Conservation (phyloP, 2,113 vertebrate species). For the Corythornis cristatus region DNA sequence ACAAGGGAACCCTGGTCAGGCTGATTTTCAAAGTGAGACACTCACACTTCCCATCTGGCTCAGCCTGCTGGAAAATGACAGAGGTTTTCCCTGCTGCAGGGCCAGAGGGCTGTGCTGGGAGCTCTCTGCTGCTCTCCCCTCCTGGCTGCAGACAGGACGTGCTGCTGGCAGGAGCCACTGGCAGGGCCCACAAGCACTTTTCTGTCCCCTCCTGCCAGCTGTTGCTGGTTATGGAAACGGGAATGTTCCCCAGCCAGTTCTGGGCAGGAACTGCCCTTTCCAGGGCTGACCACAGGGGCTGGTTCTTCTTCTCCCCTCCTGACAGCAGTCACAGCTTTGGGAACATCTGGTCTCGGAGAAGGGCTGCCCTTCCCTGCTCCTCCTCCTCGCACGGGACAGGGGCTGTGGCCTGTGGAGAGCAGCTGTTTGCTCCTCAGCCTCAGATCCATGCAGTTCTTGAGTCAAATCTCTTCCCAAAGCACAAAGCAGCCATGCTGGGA, state of each 20-base stretch:
- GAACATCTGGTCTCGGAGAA: background rate
- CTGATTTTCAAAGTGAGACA: background rate
- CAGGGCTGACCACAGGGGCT: background rate
- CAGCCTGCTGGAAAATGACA: slow-evolving; percentile 50
- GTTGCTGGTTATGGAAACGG: slow-evolving; percentile 34
- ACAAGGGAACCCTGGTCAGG: background rate
- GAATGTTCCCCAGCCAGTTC: slow-evolving; percentile 33
- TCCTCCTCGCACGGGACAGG: background rate
- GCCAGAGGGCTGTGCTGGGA: slow-evolving; percentile 18
- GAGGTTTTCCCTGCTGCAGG: background rate
- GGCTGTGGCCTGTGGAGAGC: background rate
- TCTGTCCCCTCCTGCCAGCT: slow-evolving; percentile 39
- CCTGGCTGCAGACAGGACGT: background rate
- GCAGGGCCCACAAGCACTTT: background rate
- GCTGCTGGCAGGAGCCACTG: slow-evolving; percentile 15
- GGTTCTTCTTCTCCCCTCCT: slow-evolving; percentile 7
- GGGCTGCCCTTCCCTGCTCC: background rate
- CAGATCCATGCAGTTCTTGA: background rate
- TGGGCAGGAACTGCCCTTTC: slow-evolving; percentile 17
- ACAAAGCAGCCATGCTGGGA: background rate
- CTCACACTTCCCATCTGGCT: slow-evolving; percentile 40
- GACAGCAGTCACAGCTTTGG: background rate
- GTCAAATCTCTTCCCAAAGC: background rate
- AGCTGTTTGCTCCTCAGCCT: background rate
- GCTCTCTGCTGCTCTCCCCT: background rate